Evolutionary conservation across 2,113 vertebrate species (phyloP).

Genomic region (Pangasianodon gigas): DNA sequence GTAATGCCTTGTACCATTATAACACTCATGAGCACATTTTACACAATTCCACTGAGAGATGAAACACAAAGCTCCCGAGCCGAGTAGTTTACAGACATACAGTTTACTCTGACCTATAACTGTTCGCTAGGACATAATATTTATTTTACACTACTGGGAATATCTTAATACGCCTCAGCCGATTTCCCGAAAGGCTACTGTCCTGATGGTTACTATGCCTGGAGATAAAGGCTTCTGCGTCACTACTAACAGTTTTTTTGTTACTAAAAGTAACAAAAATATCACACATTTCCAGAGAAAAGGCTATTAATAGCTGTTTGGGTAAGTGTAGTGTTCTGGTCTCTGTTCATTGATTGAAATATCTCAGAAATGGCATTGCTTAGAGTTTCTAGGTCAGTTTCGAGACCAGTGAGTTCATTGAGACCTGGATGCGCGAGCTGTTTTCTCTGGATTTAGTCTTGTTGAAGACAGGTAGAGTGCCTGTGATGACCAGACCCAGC

Average conservation of each 20-base stretch:
- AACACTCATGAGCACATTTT: neutral
- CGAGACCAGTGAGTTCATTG: neutral
- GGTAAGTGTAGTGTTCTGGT: constrained; percentile 32
- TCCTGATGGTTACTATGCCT: constrained; percentile 38
- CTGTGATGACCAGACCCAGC: constrained; percentile 89
- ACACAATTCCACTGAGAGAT: neutral
- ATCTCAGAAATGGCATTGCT: neutral
- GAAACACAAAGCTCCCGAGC: neutral
- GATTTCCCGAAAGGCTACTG: constrained; percentile 48
- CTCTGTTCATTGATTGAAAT: constrained; percentile 33
- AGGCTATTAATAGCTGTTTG: constrained; percentile 39
- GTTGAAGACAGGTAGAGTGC: constrained; percentile 91
- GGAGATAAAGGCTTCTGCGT: constrained; percentile 45
- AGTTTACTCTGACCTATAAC: constrained; percentile 25
- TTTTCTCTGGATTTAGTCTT: constrained; percentile 78
- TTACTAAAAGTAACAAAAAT: constrained; percentile 47
- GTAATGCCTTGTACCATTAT: no score
- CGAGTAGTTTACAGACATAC: neutral
- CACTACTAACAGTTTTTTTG: constrained; percentile 21
- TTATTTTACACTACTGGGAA: constrained; percentile 39
- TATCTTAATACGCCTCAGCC: constrained; percentile 8
- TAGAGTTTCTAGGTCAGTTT: neutral
- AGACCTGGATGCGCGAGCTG: constrained; percentile 44
- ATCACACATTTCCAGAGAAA: constrained; percentile 39
- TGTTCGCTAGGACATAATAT: constrained; percentile 38